These are phyloP conservation scores for Ooceraea biroi DNA, from an alignment of 1,140 invertebrate genomes.

Conservation along the genomic window DNA sequence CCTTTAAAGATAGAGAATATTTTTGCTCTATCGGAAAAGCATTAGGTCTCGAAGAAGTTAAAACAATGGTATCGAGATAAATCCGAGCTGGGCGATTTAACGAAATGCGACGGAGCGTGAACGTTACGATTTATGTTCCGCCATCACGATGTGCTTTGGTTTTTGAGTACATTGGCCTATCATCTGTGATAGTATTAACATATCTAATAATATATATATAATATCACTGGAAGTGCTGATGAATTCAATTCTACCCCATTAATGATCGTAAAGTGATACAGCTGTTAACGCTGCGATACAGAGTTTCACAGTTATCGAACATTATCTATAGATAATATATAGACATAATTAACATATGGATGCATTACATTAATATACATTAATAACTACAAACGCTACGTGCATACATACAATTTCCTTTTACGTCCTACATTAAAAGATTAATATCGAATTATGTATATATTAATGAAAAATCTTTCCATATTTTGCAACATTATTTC, in stretches of 20 bases:
- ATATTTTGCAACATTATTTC: neutral
- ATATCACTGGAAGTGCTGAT: constrained; percentile 42
- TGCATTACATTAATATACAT: constrained; percentile 5
- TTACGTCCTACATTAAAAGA: constrained; percentile 10
- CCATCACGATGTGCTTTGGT: constrained; percentile 6
- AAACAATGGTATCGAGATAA: constrained; percentile 21
- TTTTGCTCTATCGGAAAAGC: constrained; percentile 26
- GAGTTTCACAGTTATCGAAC: constrained; percentile 24
- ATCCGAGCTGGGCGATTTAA: neutral
- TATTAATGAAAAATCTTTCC: neutral
- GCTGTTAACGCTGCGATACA: constrained; percentile 15
- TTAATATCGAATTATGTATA: neutral
- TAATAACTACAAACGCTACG: neutral
- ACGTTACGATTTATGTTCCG: constrained; percentile 26
- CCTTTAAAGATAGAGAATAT: neutral
- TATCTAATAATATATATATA: constrained; percentile 1
- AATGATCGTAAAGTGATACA: constrained; percentile 34
- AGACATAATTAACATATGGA: constrained; percentile 16
- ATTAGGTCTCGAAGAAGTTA: constrained; percentile 10
- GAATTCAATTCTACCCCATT: constrained; percentile 36
- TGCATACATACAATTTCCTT: neutral
- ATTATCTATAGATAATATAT: constrained; percentile 40
- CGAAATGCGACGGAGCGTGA: constrained; percentile 15
- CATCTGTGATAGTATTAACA: constrained; percentile 32
- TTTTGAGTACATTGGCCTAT: neutral